Evolutionary conservation across 2,888 invertebrate genomes (phyloP).

Genomic region (Noctua janthina): DNA sequence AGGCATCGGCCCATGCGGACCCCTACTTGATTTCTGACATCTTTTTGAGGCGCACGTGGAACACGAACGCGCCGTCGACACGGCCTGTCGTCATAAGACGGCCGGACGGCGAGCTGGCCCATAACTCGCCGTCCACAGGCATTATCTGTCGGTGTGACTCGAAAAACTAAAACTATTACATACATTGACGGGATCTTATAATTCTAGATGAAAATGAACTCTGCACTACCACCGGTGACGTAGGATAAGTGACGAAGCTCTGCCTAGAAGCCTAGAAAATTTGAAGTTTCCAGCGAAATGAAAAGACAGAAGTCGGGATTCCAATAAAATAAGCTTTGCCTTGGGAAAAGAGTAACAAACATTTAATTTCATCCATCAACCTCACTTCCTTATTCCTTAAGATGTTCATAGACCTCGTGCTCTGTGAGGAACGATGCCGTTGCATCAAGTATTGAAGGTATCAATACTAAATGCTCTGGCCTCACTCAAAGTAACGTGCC

Average conservation of each 20-base stretch:
- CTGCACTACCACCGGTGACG: background rate
- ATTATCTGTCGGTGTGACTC: background rate
- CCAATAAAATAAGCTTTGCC: background rate
- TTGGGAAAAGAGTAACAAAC: background rate
- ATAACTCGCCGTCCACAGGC: too few relatives aligned
- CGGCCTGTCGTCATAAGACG: too few relatives aligned
- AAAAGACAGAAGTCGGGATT: background rate
- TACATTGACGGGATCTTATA: background rate
- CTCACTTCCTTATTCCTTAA: constrained; percentile 25
- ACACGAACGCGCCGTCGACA: too few relatives aligned
- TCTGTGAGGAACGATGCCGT: constrained; percentile 7
- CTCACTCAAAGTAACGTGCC: constrained; percentile 36
- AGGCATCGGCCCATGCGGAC: too few relatives aligned
- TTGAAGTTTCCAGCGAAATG: too few relatives aligned
- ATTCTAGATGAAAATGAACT: background rate
- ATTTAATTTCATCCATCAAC: background rate
- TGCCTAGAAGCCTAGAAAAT: too few relatives aligned
- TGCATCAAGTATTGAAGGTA: constrained; percentile 44
- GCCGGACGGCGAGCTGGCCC: too few relatives aligned
- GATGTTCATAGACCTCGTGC: constrained; percentile 11
- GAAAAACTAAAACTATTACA: background rate
- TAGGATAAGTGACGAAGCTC: background rate
- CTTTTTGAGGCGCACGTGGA: too few relatives aligned
- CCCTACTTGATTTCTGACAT: too few relatives aligned
- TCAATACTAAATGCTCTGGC: constrained; percentile 44